Evolutionary conservation across 2,888 invertebrate genomes (phyloP).

Genomic region (Acleris sparsana): DNA sequence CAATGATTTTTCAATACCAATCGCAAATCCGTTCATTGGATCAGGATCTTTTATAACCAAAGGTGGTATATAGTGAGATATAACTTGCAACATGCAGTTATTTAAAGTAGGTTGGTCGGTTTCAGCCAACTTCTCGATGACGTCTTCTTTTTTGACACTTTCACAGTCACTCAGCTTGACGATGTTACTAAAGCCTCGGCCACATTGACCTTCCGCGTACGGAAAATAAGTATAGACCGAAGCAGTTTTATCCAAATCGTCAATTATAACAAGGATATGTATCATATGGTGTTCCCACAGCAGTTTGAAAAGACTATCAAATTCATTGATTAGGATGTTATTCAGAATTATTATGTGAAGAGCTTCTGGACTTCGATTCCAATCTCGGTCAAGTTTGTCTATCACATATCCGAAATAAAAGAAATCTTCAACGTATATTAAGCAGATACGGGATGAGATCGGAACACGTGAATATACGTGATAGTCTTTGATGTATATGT

Average conservation of each 20-base stretch:
- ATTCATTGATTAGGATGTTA: background rate
- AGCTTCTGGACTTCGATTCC: conserved; percentile 9
- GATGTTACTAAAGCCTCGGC: conserved; percentile 29
- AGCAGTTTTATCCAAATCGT: conserved; percentile 6
- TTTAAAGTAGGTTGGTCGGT: conserved; percentile 14
- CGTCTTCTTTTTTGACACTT: background rate
- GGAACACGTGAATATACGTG: background rate
- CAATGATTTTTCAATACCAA: conserved; percentile 36
- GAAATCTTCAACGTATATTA: conserved; percentile 8
- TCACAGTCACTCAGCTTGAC: conserved; percentile 29
- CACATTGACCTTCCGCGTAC: conserved; percentile 28
- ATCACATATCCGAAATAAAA: background rate
- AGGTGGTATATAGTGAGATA: conserved; percentile 32
- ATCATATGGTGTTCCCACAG: conserved; percentile 27
- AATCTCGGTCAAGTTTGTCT: conserved; percentile 5
- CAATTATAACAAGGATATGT: conserved; percentile 24
- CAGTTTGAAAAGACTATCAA: background rate
- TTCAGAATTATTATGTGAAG: conserved; percentile 1
- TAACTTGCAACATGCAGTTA: conserved; percentile 31
- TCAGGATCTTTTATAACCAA: conserved; percentile 15
- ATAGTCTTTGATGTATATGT: conserved; percentile 3
- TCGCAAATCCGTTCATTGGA: background rate
- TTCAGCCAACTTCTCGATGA: background rate
- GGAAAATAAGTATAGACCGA: conserved; percentile 33
- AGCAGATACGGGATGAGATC: background rate